These are phyloP conservation scores for Lindbergichthys nudifrons DNA, from an alignment of 2,797 vertebrate genomes.

Conservation along the genomic window DNA sequence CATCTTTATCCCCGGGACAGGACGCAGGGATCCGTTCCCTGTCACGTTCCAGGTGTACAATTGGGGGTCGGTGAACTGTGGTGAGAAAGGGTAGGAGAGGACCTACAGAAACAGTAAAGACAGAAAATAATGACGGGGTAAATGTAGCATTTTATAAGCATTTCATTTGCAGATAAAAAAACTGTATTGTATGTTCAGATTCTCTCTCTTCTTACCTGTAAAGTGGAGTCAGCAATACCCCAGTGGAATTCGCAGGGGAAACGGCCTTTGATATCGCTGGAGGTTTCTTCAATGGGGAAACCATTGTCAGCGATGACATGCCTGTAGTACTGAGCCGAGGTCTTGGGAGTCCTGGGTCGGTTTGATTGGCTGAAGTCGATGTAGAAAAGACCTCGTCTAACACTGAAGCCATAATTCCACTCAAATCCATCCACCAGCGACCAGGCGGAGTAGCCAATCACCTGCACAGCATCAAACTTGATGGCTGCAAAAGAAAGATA, in stretches of 20 bases:
- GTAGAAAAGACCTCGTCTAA: conserved; percentile 92
- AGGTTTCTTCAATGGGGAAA: conserved; percentile 82
- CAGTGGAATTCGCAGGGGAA: conserved; percentile 96
- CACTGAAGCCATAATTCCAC: conserved; percentile 90
- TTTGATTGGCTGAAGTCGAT: conserved; percentile 87
- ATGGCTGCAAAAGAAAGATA: conserved; percentile 83
- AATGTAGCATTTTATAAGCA: not conserved
- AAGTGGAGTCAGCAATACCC: conserved; percentile 91
- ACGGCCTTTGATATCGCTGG: conserved; percentile 72
- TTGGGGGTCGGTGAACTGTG: conserved; percentile 91
- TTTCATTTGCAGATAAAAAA: not conserved
- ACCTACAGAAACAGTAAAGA: conserved; percentile 83
- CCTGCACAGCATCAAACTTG: conserved; percentile 86
- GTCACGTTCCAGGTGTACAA: conserved; percentile 95
- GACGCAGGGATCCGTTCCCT: conserved; percentile 87
- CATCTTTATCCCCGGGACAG: conserved; percentile 87
- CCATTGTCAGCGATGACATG: conserved; percentile 89
- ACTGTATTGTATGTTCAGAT: not conserved
- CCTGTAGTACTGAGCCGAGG: conserved; percentile 91
- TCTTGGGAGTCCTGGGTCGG: conserved; percentile 89
- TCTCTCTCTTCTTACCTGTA: conserved; percentile 87
- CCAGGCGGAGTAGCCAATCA: conserved; percentile 95
- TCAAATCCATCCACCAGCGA: conserved; percentile 96
- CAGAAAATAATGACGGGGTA: not conserved
- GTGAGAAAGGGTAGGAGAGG: conserved; percentile 88